A percentile compares a stretch with the other conserved stretches of the same genome.
Conservation (phyloP, 2,888 invertebrate species). For the Rotaria socialis region DNA sequence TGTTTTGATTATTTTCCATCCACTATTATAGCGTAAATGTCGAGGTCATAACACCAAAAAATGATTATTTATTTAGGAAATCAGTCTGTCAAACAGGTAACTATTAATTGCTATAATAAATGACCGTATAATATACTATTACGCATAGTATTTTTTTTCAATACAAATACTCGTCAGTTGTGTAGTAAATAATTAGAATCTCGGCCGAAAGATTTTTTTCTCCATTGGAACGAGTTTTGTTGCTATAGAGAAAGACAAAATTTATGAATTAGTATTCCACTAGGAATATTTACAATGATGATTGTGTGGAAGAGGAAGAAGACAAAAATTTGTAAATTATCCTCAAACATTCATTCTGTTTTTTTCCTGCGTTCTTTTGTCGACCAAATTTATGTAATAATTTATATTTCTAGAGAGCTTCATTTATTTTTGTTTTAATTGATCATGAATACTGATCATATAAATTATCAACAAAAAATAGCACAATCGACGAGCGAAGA, state of each 20-base stretch:
- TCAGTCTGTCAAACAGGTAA: background rate
- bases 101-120: background rate
- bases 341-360: background rate
- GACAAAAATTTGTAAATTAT: background rate
- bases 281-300: background rate
- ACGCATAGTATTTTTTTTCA: background rate
- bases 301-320: background rate
- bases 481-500: background rate
- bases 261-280: background rate
- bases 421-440: background rate
- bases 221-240: background rate
- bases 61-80: background rate
- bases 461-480: slow-evolving; percentile 18
- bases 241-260: background rate
- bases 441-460: slow-evolving; percentile 2
- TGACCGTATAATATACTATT: background rate
- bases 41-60: background rate
- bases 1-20: background rate
- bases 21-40: background rate
- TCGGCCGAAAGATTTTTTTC: background rate
- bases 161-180: background rate
- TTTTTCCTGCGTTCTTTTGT: background rate
- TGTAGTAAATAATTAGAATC: background rate
- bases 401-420: background rate
- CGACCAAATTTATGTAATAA: background rate